phyloP scores from a whole-genome alignment of 2,113 vertebrate species.

The Porphyrio hochstetteri region DNA sequence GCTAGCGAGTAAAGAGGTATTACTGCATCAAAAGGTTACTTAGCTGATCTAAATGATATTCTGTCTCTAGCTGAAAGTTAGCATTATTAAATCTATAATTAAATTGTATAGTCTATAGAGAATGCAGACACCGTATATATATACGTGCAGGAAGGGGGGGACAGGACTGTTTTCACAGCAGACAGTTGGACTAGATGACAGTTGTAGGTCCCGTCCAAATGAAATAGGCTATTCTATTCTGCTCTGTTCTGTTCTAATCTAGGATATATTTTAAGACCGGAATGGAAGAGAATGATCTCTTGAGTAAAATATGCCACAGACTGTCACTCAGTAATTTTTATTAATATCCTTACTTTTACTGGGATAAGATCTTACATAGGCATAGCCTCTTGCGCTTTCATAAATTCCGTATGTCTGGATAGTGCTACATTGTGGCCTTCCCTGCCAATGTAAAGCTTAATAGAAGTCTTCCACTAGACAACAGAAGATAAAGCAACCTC shows the following conservation, averaged over 20 bases:
- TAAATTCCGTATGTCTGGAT: background rate
- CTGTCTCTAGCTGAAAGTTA: background rate
- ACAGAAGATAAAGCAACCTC: background rate
- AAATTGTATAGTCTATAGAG: background rate
- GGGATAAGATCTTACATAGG: background rate
- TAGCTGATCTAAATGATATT: background rate
- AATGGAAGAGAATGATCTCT: background rate
- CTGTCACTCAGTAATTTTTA: background rate
- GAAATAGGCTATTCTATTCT: background rate
- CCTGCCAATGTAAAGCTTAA: background rate
- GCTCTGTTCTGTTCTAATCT: background rate
- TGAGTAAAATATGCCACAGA: background rate
- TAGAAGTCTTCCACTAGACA: background rate
- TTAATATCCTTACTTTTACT: background rate
- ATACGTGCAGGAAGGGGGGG: background rate
- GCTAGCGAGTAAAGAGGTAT: background rate
- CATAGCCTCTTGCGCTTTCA: background rate
- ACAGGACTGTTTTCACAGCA: background rate
- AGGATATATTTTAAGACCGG: background rate
- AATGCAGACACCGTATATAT: background rate
- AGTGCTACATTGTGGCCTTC: background rate
- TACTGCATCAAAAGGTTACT: background rate
- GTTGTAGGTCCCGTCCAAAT: background rate
- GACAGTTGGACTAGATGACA: background rate
- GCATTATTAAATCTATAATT: background rate